phyloP scores from a whole-genome alignment of 2,888 invertebrate genomes.

The Troides helena region DNA sequence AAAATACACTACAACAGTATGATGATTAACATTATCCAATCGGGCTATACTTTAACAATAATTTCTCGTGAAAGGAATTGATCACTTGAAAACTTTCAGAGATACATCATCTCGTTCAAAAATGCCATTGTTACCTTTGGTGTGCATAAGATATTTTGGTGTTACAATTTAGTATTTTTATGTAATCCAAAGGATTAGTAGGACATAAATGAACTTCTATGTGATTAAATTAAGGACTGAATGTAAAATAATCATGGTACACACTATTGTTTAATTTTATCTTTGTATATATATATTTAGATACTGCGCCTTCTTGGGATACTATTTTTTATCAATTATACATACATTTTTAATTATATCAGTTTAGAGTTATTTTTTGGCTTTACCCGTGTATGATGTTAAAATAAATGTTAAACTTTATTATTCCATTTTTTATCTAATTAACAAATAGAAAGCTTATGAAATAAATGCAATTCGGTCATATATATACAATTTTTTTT shows the following conservation, averaged over 20 bases:
- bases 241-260: conserved; percentile 44
- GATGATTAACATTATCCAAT: conserved; percentile 56
- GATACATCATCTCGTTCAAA: conserved; percentile 5
- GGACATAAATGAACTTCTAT: conserved; percentile 57
- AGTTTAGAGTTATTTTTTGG: conserved; percentile 61
- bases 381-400: conserved; percentile 61
- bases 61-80: conserved; percentile 24
- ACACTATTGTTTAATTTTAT: conserved; percentile 43
- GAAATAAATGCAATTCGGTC: conserved; percentile 47
- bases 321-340: conserved; percentile 51
- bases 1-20: conserved; percentile 76
- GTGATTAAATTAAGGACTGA: conserved; percentile 70
- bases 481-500: not conserved
- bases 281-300: conserved; percentile 59
- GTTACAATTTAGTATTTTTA: conserved; percentile 37
- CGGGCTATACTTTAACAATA: conserved; percentile 12
- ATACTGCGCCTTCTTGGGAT: conserved; percentile 52
- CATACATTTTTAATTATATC: conserved; percentile 54
- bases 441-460: conserved; percentile 51
- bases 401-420: conserved; percentile 67
- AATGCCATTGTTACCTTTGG: conserved; percentile 40
- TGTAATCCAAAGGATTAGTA: conserved; percentile 60
- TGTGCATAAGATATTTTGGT: conserved; percentile 32
- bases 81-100: conserved; percentile 16
- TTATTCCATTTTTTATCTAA: conserved; percentile 71